These are phyloP conservation scores for Barbus barbus DNA, from an alignment of 2,113 vertebrate species.

Conservation along the genomic window DNA sequence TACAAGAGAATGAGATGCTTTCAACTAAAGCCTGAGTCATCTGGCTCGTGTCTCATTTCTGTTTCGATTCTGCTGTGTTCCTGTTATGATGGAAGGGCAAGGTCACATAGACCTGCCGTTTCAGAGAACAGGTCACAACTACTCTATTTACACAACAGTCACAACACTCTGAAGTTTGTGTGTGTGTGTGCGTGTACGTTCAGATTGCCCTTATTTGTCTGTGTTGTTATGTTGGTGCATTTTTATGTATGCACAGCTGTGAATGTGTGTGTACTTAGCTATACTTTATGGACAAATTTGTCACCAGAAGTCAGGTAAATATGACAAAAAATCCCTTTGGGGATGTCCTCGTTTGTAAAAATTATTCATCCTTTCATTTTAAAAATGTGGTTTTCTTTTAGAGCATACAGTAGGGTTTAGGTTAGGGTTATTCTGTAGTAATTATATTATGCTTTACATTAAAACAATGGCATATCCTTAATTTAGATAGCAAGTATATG, in stretches of 20 bases:
- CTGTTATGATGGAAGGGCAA: slow-evolving; percentile 63
- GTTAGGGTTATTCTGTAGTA: not conserved
- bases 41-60: slow-evolving; percentile 48
- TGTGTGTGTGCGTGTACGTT: slow-evolving; percentile 3
- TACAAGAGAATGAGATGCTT: slow-evolving; percentile 33
- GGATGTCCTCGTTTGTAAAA: not conserved
- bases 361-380: not conserved
- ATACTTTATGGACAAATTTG: not conserved
- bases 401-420: not conserved
- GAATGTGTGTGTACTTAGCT: slow-evolving; percentile 3
- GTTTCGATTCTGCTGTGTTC: slow-evolving; percentile 58
- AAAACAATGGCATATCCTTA: not conserved
- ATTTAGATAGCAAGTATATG: not conserved
- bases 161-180: not conserved
- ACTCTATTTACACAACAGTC: slow-evolving; percentile 8
- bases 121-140: slow-evolving; percentile 19
- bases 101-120: slow-evolving; percentile 29
- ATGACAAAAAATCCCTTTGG: slow-evolving; percentile 2
- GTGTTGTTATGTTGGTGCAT: not conserved
- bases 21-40: slow-evolving; percentile 65
- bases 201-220: not conserved
- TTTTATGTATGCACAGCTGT: not conserved
- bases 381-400: not conserved
- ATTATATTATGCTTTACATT: not conserved
- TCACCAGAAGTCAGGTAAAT: not conserved